Percentiles rank a stretch among this genome's conserved stretches.
phyloP scores from a whole-genome alignment of 2,888 invertebrate species.

The Meandrusa payeni region DNA sequence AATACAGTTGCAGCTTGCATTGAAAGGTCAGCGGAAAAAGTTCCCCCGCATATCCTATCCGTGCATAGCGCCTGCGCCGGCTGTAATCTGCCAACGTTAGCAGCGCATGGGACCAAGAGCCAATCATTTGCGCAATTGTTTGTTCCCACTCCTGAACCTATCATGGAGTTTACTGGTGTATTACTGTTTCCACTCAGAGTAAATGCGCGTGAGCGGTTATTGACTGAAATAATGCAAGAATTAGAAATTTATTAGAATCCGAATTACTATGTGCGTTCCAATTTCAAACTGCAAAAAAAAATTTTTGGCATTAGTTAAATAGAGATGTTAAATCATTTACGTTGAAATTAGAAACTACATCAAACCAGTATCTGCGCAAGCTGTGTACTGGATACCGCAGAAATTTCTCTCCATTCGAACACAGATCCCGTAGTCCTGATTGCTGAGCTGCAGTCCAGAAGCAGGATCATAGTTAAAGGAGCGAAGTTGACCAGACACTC shows the following conservation, averaged over 20 bases:
- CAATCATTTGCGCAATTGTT: slow-evolving; percentile 89
- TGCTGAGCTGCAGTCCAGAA: slow-evolving; percentile 89
- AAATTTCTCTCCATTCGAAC: slow-evolving; percentile 92
- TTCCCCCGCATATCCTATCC: slow-evolving; percentile 91
- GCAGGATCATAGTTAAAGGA: slow-evolving; percentile 92
- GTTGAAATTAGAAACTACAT: no score
- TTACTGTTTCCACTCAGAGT: slow-evolving; percentile 90
- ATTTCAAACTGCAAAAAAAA: no score
- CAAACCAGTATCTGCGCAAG: slow-evolving; percentile 85
- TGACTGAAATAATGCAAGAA: slow-evolving; percentile 67
- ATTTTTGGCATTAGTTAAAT: no score
- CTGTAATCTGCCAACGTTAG: slow-evolving; percentile 82
- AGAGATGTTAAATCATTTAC: no score
- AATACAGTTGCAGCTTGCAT: slow-evolving; percentile 84
- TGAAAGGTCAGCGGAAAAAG: slow-evolving; percentile 86
- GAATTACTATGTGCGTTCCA: no score
- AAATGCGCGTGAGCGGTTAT: slow-evolving; percentile 87
- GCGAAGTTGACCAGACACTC: slow-evolving; percentile 89
- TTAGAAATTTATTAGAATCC: no score
- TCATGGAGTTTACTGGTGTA: slow-evolving; percentile 84
- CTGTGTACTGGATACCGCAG: slow-evolving; percentile 91
- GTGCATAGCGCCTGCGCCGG: slow-evolving; percentile 83
- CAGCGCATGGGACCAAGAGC: slow-evolving; percentile 89
- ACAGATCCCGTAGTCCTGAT: slow-evolving; percentile 94
- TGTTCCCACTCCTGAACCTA: slow-evolving; percentile 83